Base-by-base conservation (phyloP, 2,797 vertebrate species). In the Erpetoichthys calabaricus region DNA sequence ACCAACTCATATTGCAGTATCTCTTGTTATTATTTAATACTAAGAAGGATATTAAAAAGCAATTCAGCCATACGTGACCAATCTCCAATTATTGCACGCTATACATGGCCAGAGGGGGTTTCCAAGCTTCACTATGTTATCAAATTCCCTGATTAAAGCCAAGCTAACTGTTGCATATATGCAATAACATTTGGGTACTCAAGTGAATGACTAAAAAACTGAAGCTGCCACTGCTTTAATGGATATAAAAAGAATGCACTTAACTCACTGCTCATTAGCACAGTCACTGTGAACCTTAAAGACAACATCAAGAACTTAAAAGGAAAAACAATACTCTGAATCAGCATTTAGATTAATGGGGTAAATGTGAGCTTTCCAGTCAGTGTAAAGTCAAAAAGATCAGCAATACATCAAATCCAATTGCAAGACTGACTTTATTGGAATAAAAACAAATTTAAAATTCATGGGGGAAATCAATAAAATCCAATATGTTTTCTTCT, bases 381-480 rank as follows among this genome's bases (percentile, higher is more conserved):
- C 8, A 42, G 53, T 42, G 8, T 54, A 9, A 47, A n/a, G 56
- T 9, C 45, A 8, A 7, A 43, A 5, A 2, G 44, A 55, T 6
- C 7, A 4, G 41, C n/a, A 54, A 42, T 42, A 42, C 53, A 25
- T 54, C 42, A 54, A 54, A 54, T 54, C 44, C 52, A 8, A 7
- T 43, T 53, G 50, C 51, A 61, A 54, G 25, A 57, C 51, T 57
- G 8, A 53, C 52, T 61, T 61, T 45, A 57, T 53, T 53, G 56
- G 45, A 49, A 61, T 50, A 61, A 51, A 49, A 53, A 51, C 45
- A 44, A 61, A 57, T 53, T 52, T 25, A 53, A 57, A 61, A 61
- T 61, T 57, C 56, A 61, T 53, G 60, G 55, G 55, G 46, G 55
- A 57, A 61, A 61, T 57, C 60, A 42, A 61, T 61, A 61, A 50